These are phyloP conservation scores for Phortica variegata DNA, from an alignment of 1,140 invertebrate species.

Conservation along the genomic window DNA sequence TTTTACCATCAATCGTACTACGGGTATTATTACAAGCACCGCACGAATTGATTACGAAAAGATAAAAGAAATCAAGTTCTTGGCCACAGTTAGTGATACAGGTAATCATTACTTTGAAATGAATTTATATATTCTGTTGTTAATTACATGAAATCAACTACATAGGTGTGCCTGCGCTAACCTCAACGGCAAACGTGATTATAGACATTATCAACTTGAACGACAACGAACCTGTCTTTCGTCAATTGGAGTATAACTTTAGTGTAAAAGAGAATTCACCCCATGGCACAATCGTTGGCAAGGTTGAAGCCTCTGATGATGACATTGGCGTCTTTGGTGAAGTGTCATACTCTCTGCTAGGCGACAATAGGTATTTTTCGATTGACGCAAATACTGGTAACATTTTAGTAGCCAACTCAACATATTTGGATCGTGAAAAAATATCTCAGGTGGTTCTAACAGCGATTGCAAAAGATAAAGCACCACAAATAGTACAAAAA, in stretches of 20 bases:
- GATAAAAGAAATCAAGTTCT: conserved; percentile 74
- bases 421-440: conserved; percentile 77
- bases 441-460: conserved; percentile 71
- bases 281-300: conserved; percentile 67
- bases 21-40: conserved; percentile 77
- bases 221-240: conserved; percentile 81
- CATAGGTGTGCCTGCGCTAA: conserved; percentile 75
- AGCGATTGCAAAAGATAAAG: conserved; percentile 78
- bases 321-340: conserved; percentile 76
- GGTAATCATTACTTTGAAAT: too few relatives aligned
- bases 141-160: too few relatives aligned
- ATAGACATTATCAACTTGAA: conserved; percentile 84
- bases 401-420: conserved; percentile 72
- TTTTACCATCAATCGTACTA: conserved; percentile 75
- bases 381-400: conserved; percentile 74
- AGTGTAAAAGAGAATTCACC: conserved; percentile 74
- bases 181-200: conserved; percentile 70
- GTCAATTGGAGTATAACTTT: conserved; percentile 67
- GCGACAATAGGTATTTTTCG: conserved; percentile 70
- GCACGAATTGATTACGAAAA: conserved; percentile 82
- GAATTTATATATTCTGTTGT: too few relatives aligned
- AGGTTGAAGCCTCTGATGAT: conserved; percentile 71
- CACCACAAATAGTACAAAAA: conserved; percentile 67
- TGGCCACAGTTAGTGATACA: conserved; percentile 77
- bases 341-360: conserved; percentile 75